Evolutionary conservation across 2,888 invertebrate genomes (phyloP).

Genomic region (Sturmia bella): DNA sequence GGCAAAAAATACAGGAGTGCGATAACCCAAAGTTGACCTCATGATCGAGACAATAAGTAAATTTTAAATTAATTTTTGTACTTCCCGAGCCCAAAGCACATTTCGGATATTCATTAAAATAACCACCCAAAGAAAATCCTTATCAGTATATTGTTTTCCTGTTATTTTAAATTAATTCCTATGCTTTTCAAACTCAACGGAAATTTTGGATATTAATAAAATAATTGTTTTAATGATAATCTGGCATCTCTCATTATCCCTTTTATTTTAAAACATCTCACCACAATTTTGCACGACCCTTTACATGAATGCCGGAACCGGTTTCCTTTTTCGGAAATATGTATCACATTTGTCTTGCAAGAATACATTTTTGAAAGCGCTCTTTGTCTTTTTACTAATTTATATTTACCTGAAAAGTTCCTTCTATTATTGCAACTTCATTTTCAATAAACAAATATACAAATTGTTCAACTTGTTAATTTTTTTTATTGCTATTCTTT

Average conservation of each 20-base stretch:
- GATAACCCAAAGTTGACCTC: too few species aligned
- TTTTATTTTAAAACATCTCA: conserved; percentile 43
- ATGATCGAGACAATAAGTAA: too few species aligned
- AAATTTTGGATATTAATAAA: neutral
- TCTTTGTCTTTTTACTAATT: neutral
- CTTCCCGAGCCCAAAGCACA: too few species aligned
- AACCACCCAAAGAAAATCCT: too few species aligned
- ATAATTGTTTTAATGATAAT: neutral
- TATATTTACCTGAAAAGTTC: conserved; percentile 24
- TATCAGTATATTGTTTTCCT: too few species aligned
- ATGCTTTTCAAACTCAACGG: neutral
- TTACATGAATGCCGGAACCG: conserved; percentile 62
- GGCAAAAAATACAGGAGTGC: too few species aligned
- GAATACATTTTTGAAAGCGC: neutral
- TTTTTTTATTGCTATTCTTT: conserved; percentile 48
- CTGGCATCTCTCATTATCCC: conserved; percentile 40
- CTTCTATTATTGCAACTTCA: conserved; percentile 41
- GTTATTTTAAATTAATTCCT: neutral
- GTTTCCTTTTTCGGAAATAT: conserved; percentile 42
- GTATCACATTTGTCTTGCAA: conserved; percentile 17
- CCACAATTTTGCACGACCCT: conserved; percentile 20
- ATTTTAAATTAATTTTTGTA: too few species aligned
- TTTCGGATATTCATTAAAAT: too few species aligned
- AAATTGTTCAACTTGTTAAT: conserved; percentile 22
- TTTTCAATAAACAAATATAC: conserved; percentile 9